These are phyloP conservation scores for Disparrhopalites patrizii DNA, from an alignment of 2,888 invertebrate species.

Conservation along the genomic window DNA sequence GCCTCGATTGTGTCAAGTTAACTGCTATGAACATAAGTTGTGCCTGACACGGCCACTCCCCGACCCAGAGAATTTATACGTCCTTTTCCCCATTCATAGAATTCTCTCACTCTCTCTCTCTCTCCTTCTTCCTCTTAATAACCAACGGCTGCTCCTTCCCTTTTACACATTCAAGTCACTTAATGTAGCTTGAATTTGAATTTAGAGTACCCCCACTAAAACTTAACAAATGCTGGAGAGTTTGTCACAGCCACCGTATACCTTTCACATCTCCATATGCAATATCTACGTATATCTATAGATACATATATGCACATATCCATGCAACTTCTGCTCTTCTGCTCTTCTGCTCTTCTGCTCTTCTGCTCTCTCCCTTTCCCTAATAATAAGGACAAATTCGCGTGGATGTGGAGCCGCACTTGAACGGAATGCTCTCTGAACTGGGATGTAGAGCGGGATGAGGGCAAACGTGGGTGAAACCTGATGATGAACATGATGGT, in stretches of 20 bases:
- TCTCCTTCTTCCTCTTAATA: background rate
- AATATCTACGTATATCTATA: no score
- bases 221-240: background rate
- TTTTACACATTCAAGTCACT: constrained; percentile 3
- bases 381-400: no score
- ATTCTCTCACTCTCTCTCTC: background rate
- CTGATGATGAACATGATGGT: constrained; percentile 25
- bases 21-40: constrained; percentile 19
- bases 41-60: background rate
- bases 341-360: no score
- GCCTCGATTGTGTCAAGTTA: constrained; percentile 19
- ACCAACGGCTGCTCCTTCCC: no score
- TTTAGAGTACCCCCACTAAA: background rate
- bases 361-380: no score
- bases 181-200: constrained; percentile 10
- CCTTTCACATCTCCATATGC: no score
- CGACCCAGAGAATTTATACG: background rate
- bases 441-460: no score
- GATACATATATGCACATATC: no score
- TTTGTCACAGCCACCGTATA: background rate
- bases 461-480: no score
- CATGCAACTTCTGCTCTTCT: no score
- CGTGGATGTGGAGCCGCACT: no score
- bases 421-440: no score
- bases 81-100: background rate